Evolutionary conservation across 2,113 vertebrate species (phyloP), one percentile per base, ranked within the genome.

Genomic region (Hyperopisus bebe): DNA sequence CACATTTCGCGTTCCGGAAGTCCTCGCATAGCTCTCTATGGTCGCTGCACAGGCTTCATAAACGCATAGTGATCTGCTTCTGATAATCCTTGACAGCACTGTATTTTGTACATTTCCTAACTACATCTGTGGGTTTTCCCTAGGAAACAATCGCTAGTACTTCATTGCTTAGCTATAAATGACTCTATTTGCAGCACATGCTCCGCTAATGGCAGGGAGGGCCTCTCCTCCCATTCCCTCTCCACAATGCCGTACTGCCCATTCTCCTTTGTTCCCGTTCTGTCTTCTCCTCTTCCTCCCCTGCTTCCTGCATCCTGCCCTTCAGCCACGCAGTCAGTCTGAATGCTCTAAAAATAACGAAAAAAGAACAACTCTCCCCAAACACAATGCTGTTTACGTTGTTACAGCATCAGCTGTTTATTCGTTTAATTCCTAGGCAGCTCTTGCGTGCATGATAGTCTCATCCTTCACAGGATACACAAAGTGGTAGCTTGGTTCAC

Each of bases 221-320:
- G 86, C 91, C 90, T 92, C 93, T 94, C 94, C 95, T 95, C 94
- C 94, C 94, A 94, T 94, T 95, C 95, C 94, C 94, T 89, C 91
- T 93, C 84, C 62, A 91, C 92, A 93, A 91, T 92, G 85, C 58
- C 10, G 6, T 42, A 24, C 55, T 53, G 92, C 92, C 92, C 90
- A 92, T 82, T 93, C 55, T 94, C 92, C 93, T 95, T 95, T 95
- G 93, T 95, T 94, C 94, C 91, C 90, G 92, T 93, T 93, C 94
- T 92, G 92, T 94, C 92, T 90, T 94, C 94, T 93, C 87, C 90
- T 92, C 93, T 94, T 94, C 94, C 94, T 93, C 92, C 92, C 91
- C 93, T 92, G 92, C 94, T 95, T 95, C 95, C 95, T 93, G 93
- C 91, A 95, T 96, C 94, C 95, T 94, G 91, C 46, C 82, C 83